Evolutionary conservation across 2,113 vertebrate species (phyloP).

Genomic region (Myiozetetes cayanensis): DNA sequence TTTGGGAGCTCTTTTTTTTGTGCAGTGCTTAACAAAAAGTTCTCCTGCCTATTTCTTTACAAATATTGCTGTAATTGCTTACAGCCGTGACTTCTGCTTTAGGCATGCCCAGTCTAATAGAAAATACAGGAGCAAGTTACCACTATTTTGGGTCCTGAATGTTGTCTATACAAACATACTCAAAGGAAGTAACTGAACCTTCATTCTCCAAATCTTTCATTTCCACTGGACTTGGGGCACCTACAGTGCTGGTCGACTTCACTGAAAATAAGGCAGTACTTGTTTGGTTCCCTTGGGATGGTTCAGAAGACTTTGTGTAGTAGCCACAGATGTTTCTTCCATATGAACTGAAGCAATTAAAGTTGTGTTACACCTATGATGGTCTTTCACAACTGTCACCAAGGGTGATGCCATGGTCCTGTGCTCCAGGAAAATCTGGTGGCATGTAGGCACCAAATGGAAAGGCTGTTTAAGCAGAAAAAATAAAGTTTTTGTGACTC

Average conservation of each 20-base stretch:
- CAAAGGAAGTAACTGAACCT: background rate
- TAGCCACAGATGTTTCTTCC: background rate
- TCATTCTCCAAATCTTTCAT: background rate
- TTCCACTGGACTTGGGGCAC: background rate
- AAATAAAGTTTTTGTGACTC: background rate
- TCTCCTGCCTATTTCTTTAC: background rate
- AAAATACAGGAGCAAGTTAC: background rate
- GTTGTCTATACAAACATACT: background rate
- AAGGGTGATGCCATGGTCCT: background rate
- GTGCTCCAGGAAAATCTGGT: background rate
- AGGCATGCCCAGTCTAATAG: background rate
- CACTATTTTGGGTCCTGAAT: background rate
- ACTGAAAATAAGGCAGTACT: background rate
- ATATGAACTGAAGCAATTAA: background rate
- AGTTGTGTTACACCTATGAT: background rate
- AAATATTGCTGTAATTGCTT: background rate
- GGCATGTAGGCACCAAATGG: rapidly evolving
- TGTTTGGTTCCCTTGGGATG: background rate
- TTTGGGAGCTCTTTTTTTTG: background rate
- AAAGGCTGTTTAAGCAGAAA: background rate
- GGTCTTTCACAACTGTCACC: background rate
- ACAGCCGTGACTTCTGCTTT: background rate
- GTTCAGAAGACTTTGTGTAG: background rate
- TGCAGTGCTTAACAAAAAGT: background rate
- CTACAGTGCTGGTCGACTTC: background rate